Base-by-base conservation (phyloP, 2,888 invertebrate genomes). In the Cerastoderma edule region DNA sequence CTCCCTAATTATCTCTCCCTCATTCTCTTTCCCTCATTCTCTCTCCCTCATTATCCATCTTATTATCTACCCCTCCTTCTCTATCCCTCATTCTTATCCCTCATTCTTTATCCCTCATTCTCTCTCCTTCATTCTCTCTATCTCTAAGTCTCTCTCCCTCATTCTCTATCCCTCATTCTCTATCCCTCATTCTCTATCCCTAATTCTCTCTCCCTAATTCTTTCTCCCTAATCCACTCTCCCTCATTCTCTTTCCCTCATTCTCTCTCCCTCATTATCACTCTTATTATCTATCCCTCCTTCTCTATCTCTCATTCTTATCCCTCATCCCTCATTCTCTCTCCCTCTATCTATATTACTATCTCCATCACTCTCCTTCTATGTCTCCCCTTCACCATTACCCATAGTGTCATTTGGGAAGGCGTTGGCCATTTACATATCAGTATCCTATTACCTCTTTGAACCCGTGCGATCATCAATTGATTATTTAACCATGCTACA, bases 321-420 rank as follows among this genome's bases (percentile, higher is more conserved):
- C 24, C n/a, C 53, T n/a, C 24, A 8, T 53, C n/a, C 53, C n/a
- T 53, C 53, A 16, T 53, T 22, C 24, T 53, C 22, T 53, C 53
- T 53, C 24, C 22, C 24, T n/a, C 53, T 53, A 6, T 22, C 24
- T 53, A 6, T n/a, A 10, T n/a, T 53, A 16, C 24, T n/a, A 10
- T 53, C n/a, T 53, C 6, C 24, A 10, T n/a, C 24, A 10, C 24
- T 53, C n/a, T n/a, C 53, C 24, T 53, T 24, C n/a, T 16, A 10
- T n/a, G 6, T 24, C 24, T n/a, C 53, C n/a, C 24, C 53, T 53
- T 53, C n/a, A n/a, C n/a, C n/a, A n/a, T n/a, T n/a, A n/a, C n/a
- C n/a, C n/a, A n/a, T n/a, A n/a, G n/a, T n/a, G n/a, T n/a, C n/a
- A n/a, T n/a, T n/a, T n/a, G n/a, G n/a, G n/a, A n/a, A n/a, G n/a